Conservation (phyloP, 2,797 vertebrate species). For the Propithecus deckenii region DNA sequence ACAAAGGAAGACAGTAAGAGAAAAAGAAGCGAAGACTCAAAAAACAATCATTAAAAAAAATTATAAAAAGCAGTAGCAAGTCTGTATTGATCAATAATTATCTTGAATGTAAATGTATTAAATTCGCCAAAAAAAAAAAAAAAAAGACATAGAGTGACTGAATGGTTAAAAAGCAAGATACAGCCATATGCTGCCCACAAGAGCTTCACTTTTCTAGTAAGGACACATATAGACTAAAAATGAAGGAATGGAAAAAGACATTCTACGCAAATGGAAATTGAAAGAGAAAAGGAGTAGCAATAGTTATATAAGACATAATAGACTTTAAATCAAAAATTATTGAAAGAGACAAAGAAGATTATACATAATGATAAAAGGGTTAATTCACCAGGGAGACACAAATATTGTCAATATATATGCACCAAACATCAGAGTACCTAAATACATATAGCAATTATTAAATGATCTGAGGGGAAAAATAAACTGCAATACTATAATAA, state of each 20-base stretch:
- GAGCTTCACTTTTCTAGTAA: neutral
- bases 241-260: neutral
- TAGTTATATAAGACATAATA: neutral
- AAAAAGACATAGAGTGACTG: neutral
- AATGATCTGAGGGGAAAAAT: neutral
- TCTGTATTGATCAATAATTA: neutral
- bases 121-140: neutral
- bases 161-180: neutral
- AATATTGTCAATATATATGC: neutral
- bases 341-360: neutral
- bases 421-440: neutral
- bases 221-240: neutral
- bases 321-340: neutral
- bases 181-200: neutral
- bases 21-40: neutral
- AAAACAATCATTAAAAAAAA: neutral
- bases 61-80: neutral
- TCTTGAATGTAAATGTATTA: neutral
- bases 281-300: neutral
- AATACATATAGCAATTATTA: neutral
- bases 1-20: neutral
- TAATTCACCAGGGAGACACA: neutral
- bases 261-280: neutral
- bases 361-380: neutral
- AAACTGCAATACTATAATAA: neutral